A percentile compares a stretch with the other conserved stretches of the same genome.
phyloP scores from a whole-genome alignment of 2,797 vertebrate species.

The Scolopax bukidnonensis region DNA sequence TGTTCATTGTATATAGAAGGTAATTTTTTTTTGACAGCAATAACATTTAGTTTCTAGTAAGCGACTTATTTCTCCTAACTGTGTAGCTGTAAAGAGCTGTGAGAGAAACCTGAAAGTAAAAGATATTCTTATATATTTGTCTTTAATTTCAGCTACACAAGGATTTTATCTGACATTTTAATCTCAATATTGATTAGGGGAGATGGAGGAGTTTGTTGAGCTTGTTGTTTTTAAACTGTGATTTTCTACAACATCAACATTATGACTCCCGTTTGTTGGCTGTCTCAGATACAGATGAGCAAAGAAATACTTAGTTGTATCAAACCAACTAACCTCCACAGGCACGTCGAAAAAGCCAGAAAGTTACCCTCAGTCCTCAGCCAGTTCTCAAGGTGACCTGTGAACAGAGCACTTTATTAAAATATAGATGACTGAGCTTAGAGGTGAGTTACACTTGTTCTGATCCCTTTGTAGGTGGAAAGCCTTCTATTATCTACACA shows the following conservation, averaged over 20 bases:
- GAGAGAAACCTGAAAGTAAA: background rate
- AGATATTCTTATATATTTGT: background rate
- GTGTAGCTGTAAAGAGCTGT: background rate
- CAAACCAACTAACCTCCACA: background rate
- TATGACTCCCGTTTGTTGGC: background rate
- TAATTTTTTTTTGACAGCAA: background rate
- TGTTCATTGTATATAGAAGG: background rate
- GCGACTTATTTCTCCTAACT: background rate
- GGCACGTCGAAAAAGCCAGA: background rate
- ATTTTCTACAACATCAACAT: background rate
- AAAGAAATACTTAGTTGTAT: background rate
- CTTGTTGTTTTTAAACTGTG: background rate
- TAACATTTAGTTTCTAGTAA: background rate
- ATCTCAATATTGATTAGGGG: background rate
- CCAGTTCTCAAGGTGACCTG: background rate
- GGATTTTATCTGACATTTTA: slow-evolving; percentile 19
- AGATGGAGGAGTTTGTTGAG: slow-evolving; percentile 18
- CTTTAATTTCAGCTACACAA: background rate
- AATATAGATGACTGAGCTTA: background rate
- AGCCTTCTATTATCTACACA: background rate
- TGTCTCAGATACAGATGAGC: background rate
- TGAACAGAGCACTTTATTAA: background rate
- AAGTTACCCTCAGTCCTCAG: background rate
- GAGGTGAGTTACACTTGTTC: background rate
- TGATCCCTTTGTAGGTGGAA: background rate